Evolutionary conservation across 2,888 invertebrate genomes (phyloP), one percentile per base, ranked within the genome.

Genomic region (Nycteola revayana): DNA sequence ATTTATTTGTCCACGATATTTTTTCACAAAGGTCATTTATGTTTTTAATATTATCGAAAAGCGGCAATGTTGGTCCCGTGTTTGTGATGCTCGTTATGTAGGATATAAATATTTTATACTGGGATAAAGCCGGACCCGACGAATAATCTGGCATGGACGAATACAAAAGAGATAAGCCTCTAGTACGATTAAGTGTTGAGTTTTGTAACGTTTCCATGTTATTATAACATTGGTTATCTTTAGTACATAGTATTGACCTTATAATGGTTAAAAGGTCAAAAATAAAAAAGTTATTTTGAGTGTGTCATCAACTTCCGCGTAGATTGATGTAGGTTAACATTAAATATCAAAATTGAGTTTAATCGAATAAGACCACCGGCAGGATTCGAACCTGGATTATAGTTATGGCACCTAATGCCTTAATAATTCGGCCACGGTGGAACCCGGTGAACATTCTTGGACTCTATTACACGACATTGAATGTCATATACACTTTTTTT

Each of bases 21-120:
- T 28, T 17, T 28, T 11, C 22, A 42, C 20, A 44, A 34, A 51
- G 26, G 11, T 42, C 20, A 34, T 32, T 41, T 31, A 34, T 43
- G 22, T 47, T 42, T 49, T 32, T 36, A 46, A 52, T 38, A 49
- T 49, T 39, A 60, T 54, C 32, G 39, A 38, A 48, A 45, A 36
- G 41, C 28, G 28, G 34, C 32, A 42, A 39, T 28, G 29, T 28
- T 36, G 32, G 23, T 14, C 14, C 25, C 41, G 20, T 39, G 49
- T 54, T 49, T 49, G 41, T 48, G 29, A 26, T 24, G 36, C 68
- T 69, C 66, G 73, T 74, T 73, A 71, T 48, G 63, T 58, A 39
- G 67, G 68, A 66, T 72, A 78, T 76, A 75, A 75, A 80, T 76
- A 76, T 79, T 79, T 80, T 72, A 77, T 71, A 59, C 60, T 49